A percentile compares a stretch with the other conserved stretches of the same genome.
phyloP scores from a whole-genome alignment of 2,113 vertebrate species.

The Elanus axillaris region DNA sequence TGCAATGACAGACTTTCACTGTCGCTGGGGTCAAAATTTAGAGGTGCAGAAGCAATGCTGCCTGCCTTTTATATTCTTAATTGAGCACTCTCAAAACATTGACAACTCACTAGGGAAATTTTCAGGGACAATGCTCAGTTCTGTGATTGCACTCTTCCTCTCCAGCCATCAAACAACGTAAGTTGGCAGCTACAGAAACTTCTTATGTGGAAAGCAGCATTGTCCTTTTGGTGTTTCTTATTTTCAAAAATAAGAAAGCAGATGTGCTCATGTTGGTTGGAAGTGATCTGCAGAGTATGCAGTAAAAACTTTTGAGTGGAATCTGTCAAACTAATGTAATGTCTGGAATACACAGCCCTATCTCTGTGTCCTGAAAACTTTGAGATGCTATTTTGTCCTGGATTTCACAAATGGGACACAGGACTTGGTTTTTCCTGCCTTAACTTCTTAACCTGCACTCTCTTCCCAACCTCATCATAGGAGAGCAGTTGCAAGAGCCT shows the following conservation, averaged over 20 bases:
- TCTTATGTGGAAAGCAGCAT: background rate
- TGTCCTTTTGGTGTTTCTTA: background rate
- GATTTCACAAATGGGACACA: background rate
- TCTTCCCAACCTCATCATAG: background rate
- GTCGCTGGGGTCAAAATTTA: too few species aligned
- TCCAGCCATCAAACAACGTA: background rate
- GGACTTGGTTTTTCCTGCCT: background rate
- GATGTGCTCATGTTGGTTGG: background rate
- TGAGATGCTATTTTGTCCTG: background rate
- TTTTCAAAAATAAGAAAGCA: background rate
- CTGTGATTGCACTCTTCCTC: background rate
- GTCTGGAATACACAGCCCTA: background rate
- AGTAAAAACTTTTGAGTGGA: background rate
- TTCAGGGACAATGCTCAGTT: background rate
- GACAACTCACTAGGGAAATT: background rate
- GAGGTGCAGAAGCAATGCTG: background rate
- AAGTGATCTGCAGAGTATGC: background rate
- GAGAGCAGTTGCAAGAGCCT: background rate
- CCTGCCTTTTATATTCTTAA: background rate
- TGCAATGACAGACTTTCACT: background rate
- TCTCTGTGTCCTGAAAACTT: background rate
- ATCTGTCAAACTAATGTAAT: background rate
- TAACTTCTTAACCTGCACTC: background rate
- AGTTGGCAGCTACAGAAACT: background rate
- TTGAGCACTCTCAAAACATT: background rate